These are phyloP conservation scores for Mastomys coucha DNA, from an alignment of 2,113 vertebrate genomes.

Conservation along the genomic window DNA sequence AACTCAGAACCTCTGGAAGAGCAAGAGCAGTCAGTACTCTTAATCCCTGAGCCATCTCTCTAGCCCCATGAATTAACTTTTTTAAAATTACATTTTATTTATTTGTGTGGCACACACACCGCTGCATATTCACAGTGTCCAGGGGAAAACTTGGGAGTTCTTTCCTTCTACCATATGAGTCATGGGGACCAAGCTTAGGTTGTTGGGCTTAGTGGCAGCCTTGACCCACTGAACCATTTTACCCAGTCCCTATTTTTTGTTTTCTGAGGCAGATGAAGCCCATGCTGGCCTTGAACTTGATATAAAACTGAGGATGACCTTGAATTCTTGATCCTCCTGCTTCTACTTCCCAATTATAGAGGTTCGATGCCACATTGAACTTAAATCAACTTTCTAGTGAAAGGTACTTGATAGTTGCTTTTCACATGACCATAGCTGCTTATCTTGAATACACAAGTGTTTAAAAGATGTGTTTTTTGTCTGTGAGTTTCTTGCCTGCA, in stretches of 20 bases:
- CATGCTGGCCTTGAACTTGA: neutral
- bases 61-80: too few relatives aligned
- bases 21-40: too few relatives aligned
- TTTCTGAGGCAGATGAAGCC: neutral
- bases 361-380: neutral
- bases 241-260: neutral
- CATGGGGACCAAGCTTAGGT: neutral
- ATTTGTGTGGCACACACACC: neutral
- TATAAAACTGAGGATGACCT: neutral
- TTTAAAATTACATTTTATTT: neutral
- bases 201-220: neutral
- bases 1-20: too few relatives aligned
- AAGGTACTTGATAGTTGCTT: neutral
- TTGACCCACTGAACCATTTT: neutral
- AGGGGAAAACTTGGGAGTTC: neutral
- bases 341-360: neutral
- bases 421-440: neutral
- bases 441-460: neutral
- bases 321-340: neutral
- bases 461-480: neutral
- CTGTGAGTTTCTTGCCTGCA: neutral
- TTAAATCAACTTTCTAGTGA: constrained; percentile 4
- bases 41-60: too few relatives aligned
- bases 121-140: neutral
- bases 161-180: neutral